Conservation (phyloP, 2,888 invertebrate species). For the Caenorhabditis sp. region DNA sequence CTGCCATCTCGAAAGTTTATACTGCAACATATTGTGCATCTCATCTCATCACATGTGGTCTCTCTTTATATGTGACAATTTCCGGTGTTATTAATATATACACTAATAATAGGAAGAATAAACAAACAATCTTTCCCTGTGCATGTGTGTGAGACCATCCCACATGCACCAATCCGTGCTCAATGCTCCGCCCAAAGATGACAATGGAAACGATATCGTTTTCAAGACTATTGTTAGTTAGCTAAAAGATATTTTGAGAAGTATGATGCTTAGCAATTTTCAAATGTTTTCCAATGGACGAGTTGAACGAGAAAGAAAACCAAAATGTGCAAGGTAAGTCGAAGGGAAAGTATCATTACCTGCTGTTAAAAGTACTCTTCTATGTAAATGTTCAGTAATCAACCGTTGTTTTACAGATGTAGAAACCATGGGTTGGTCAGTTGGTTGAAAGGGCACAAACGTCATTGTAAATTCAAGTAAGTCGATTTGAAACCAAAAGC, state of each 20-base stretch:
- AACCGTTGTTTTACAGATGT: conserved; percentile 74
- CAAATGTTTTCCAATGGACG: conserved; percentile 46
- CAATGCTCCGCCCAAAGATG: neutral
- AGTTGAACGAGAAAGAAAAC: conserved; percentile 54
- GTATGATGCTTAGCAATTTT: conserved; percentile 45
- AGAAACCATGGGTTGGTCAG: conserved; percentile 97
- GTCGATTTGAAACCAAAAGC: too few species aligned
- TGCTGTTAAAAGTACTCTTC: neutral
- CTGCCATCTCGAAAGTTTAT: conserved; percentile 6
- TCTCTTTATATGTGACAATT: conserved; percentile 35
- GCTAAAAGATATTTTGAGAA: conserved; percentile 10
- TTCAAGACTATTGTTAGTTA: too few species aligned
- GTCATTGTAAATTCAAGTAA: conserved; percentile 87
- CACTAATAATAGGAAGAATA: conserved; percentile 12
- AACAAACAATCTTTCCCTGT: conserved; percentile 32
- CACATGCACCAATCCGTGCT: neutral
- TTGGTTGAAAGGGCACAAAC: conserved; percentile 82
- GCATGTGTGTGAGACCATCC: neutral
- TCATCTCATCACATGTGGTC: conserved; percentile 30
- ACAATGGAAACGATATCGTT: neutral
- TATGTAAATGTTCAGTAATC: neutral
- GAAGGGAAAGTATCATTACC: neutral
- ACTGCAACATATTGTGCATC: conserved; percentile 22
- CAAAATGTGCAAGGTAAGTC: conserved; percentile 51
- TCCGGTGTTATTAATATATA: conserved; percentile 27